Base-by-base conservation (phyloP, 2,888 invertebrate genomes). In the Volucella bombylans region DNA sequence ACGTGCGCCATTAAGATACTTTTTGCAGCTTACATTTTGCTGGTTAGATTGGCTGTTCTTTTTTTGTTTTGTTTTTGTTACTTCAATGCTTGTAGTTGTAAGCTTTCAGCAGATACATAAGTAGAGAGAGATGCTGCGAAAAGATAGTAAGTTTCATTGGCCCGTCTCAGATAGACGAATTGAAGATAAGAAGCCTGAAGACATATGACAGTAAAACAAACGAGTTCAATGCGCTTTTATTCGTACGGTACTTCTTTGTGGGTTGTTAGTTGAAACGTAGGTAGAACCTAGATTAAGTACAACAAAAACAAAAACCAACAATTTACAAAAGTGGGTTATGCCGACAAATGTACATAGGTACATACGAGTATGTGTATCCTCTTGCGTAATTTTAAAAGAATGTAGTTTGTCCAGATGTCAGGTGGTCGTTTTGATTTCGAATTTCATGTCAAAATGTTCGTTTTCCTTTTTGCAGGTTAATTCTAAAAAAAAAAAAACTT, bases 211-310 rank as follows among this genome's bases (percentile, higher is more conserved):
- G 43, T 15, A 8, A 77, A 61, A 47, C 52, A 68, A 83, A 74
- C 69, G 71, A 80, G 83, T 80, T 83, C 83, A 80, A 83, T 68
- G 83, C 11, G 74, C 61, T 81, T 77, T 73, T 61, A 41, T 41
- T 38, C 11, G 38, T 41, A 52, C 41, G 14, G 59, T 41, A 18
- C 4, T 64, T 47, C 64, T 23, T 18, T 45, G 15, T 64, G 38
- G 39, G 15, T 18, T 57, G 10, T 54, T n/a, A n/a, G n/a, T n/a
- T 31, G 31, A 49, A 65, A 50, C 74, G 82, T 82, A 67, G 79
- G 79, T 69, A 49, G 78, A 69, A 71, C 78, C 69, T 78, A 71
- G 64, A 78, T 78, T 49, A 61, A 23, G 41, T 39, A 12, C n/a
- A 14, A 38, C 2, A 23, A 23, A 0, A 23, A 23, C 1, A 31